Evolutionary conservation across 2,888 invertebrate species (phyloP), one percentile per base, ranked within the genome.

Genomic region (Tromatobia lineatoria): DNA sequence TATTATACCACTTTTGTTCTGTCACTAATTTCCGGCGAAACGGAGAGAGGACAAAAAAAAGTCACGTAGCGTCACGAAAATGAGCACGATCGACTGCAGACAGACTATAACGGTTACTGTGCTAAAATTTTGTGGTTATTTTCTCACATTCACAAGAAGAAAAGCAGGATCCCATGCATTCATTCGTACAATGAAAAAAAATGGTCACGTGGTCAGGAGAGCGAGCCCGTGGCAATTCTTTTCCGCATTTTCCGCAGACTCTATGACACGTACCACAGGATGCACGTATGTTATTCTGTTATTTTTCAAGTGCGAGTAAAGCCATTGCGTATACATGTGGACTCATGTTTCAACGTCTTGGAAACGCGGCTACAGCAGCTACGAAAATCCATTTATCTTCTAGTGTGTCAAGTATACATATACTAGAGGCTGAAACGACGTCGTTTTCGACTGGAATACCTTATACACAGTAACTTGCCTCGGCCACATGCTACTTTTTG

Each of bases 371-470:
- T 47, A 10, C 42, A 18, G n/a, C 13, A 67, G 80, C 82, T 80
- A 80, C 82, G 76, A 80, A 82, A 80, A 85, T 85, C 85, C 80
- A 85, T 85, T 85, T 80, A 85, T 85, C 80, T 57, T 73, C 42
- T 34, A 29, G 71, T 57, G 38, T n/a, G 57, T 13, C 54, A 47
- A 59, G 50, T 70, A 76, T 76, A 76, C 70, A 18, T 57, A 38
- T 57, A 38, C 66, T 47, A 47, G 66, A 57, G 57, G 25, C 59
- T 59, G 52, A 15, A 77, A 67, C 71, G 42, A 54, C 45, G 64
- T 61, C 70, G 54, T 71, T 76, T 81, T 64, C 20, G 70, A 57
- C 50, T 54, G 66, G 20, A 23, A 64, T 61, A 42, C 66, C 13
- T 3, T 54, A 23, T 23, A 42, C 23, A 42, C 23, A 61, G 42